Percentiles rank a stretch among this genome's conserved stretches.
phyloP scores from a whole-genome alignment of 2,888 invertebrate genomes.

The Folsomia manolachei region DNA sequence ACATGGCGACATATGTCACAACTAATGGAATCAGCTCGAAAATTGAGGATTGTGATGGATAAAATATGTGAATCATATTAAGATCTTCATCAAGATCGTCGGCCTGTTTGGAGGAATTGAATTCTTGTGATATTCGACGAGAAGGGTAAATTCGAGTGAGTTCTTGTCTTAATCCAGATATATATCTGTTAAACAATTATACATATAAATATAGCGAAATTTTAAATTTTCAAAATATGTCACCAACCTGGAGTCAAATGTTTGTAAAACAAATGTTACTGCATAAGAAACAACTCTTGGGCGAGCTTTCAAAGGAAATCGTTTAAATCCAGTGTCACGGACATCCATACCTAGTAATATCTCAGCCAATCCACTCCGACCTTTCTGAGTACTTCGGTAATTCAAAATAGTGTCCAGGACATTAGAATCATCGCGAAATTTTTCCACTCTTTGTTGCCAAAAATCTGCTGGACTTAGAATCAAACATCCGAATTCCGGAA shows the following conservation, averaged over 20 bases:
- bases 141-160: slow-evolving; percentile 67
- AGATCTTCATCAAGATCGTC: slow-evolving; percentile 46
- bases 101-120: slow-evolving; percentile 43
- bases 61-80: slow-evolving; percentile 69
- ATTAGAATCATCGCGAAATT: slow-evolving; percentile 74
- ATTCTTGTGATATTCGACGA: not conserved
- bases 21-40: slow-evolving; percentile 79
- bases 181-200: slow-evolving; percentile 63
- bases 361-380: slow-evolving; percentile 79
- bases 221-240: too few species aligned
- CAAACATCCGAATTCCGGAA: slow-evolving; percentile 90
- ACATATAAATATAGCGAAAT: too few species aligned
- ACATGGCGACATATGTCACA: slow-evolving; percentile 78
- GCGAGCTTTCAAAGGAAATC: slow-evolving; percentile 78
- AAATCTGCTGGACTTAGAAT: slow-evolving; percentile 89
- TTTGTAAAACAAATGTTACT: slow-evolving; percentile 76
- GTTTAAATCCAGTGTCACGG: slow-evolving; percentile 83
- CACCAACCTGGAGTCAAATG: slow-evolving; percentile 39
- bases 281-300: slow-evolving; percentile 86
- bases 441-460: slow-evolving; percentile 80
- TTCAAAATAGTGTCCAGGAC: slow-evolving; percentile 77
- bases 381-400: slow-evolving; percentile 76
- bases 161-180: slow-evolving; percentile 70
- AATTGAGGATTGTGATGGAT: slow-evolving; percentile 83
- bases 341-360: slow-evolving; percentile 89